phyloP scores from a whole-genome alignment of 2,113 vertebrate species.

The Opisthocomus hoazin region DNA sequence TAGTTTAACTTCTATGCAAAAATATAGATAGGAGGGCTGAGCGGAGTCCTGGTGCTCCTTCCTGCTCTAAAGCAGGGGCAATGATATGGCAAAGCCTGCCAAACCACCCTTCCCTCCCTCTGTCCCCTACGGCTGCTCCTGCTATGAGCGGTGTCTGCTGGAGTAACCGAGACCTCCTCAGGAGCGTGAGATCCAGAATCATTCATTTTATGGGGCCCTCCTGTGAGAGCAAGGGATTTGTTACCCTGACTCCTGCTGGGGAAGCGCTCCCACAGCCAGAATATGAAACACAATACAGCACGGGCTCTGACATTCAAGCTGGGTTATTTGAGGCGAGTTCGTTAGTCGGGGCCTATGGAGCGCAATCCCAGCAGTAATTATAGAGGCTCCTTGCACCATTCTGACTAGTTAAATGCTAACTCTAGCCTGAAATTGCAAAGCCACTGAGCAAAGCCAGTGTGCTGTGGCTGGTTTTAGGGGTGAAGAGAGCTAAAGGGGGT shows the following conservation, averaged over 20 bases:
- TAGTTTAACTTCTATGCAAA: not conserved
- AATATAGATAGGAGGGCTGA: not conserved
- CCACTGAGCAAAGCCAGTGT: not conserved
- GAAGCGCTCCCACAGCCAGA: constrained; percentile 46
- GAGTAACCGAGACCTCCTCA: constrained; percentile 52
- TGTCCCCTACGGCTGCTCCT: not conserved
- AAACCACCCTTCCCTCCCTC: constrained; percentile 13
- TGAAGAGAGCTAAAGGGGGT: not conserved
- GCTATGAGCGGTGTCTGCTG: not conserved
- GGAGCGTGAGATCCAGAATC: constrained; percentile 54
- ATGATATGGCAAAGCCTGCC: not conserved
- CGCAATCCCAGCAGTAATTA: constrained; percentile 32
- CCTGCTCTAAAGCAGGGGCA: not conserved
- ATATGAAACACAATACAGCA: constrained; percentile 54
- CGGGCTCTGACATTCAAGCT: constrained; percentile 52
- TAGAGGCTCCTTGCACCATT: not conserved
- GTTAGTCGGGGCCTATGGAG: not conserved
- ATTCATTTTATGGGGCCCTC: constrained; percentile 62
- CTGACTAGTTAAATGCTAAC: not conserved
- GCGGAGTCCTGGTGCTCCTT: not conserved
- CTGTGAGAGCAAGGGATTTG: constrained; percentile 49
- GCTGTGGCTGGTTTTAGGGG: not conserved
- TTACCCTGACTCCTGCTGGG: constrained; percentile 58
- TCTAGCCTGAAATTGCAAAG: not conserved
- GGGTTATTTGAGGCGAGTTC: constrained; percentile 59